Evolutionary conservation across 2,113 vertebrate species (phyloP).

Genomic region (Lipophrys pholis): DNA sequence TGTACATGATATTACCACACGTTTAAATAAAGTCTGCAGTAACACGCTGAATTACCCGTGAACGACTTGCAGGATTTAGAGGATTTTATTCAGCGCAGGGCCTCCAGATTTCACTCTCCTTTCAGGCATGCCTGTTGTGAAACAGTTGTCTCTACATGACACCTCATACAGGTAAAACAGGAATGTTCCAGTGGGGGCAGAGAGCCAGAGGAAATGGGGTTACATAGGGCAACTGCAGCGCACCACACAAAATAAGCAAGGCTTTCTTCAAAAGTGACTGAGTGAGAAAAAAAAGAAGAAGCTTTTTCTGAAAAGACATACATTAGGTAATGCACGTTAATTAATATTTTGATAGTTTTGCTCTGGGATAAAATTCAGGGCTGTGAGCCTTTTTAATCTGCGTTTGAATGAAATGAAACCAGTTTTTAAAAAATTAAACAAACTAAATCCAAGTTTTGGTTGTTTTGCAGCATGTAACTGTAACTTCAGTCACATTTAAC

Average conservation of each 20-base stretch:
- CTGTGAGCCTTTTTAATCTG: too few relatives aligned
- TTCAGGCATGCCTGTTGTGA: slow-evolving; percentile 71
- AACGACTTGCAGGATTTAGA: neutral
- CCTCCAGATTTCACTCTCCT: slow-evolving; percentile 8
- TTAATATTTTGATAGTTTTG: too few relatives aligned
- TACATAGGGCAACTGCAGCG: slow-evolving; percentile 40
- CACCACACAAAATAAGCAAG: slow-evolving; percentile 21
- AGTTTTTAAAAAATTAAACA: too few relatives aligned
- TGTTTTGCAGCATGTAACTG: too few relatives aligned
- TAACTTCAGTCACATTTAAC: too few relatives aligned
- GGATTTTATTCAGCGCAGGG: slow-evolving; percentile 18
- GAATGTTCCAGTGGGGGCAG: slow-evolving; percentile 71
- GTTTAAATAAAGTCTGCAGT: neutral
- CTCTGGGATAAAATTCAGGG: too few relatives aligned
- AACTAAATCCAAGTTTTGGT: too few relatives aligned
- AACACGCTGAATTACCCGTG: neutral
- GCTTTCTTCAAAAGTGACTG: neutral
- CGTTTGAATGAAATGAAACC: too few relatives aligned
- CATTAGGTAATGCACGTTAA: too few relatives aligned
- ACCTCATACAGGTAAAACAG: slow-evolving; percentile 81
- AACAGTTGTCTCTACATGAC: slow-evolving; percentile 63
- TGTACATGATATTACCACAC: too few relatives aligned
- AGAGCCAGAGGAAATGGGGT: slow-evolving; percentile 62
- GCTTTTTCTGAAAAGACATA: too few relatives aligned
- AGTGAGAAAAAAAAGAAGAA: too few relatives aligned